Evolutionary conservation across 2,113 vertebrate species (phyloP), one percentile per base, ranked within the genome.

Genomic region (Choloepus hoffmanni): DNA sequence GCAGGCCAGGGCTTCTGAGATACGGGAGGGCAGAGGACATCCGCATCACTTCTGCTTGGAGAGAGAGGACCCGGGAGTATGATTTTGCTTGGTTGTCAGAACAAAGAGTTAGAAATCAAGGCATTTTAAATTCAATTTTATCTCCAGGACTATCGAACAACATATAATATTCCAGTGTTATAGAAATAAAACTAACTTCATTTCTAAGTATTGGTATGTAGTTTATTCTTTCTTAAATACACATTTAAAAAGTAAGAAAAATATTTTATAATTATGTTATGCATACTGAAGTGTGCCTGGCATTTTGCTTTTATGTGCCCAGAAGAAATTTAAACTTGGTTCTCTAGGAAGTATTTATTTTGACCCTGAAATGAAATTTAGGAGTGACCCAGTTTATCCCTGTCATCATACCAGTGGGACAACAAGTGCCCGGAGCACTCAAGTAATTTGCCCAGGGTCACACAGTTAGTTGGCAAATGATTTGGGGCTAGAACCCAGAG

Each of bases 101-200:
- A 86, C 53, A 45, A 60, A 94, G 33, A 90, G 45, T 73, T 26
- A 83, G 83, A 60, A 82, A 70, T 73, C 15, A 77, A 74, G 68
- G 67, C 24, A 23, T 86, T 74, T 55, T 81, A 95, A 92, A 81
- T 11, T 30, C 28, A 77, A 55, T 86, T 89, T 89, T 86, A 40
- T 92, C 7, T 95, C 28, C 77, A 55, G 53, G 28, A 48, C 14
- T 76, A 53, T 6, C 86, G 81, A 92, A 13, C 50, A 76, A 82
- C 43, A 36, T 74, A 26, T 13, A n/a, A 63, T 58, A 72, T 67
- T 79, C 15, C 13, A 90, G 19, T n/a, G 23, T 40, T 93, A 19
- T 70, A 48, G 43, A 60, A 84, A 78, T 82, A 11, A 74, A 86
- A 76, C 72, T 53, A 30, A 53, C 28, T 82, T 83, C 53, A 58